Evolutionary conservation across 1,140 invertebrate species (phyloP).

Genomic region (Pentalonia nigronervosa): DNA sequence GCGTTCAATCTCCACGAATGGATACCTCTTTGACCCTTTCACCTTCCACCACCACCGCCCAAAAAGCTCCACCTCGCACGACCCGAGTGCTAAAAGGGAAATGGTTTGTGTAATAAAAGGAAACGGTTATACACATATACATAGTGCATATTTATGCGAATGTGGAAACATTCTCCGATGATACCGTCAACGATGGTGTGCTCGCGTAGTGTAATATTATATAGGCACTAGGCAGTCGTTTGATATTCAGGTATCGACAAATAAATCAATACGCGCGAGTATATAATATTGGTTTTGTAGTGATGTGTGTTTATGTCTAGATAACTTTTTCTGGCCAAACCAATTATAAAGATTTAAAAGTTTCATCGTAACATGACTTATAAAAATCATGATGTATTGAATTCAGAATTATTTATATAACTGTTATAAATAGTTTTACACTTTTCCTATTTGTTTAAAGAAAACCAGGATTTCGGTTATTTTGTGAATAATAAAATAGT

Average conservation of each 20-base stretch:
- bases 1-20: neutral
- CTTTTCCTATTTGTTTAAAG: neutral
- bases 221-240: neutral
- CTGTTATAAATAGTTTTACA: neutral
- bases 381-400: neutral
- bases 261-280: neutral
- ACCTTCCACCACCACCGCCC: neutral
- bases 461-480: neutral
- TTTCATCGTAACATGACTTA: neutral
- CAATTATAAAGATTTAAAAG: neutral
- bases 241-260: neutral
- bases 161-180: neutral
- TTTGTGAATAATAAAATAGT: neutral
- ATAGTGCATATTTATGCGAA: neutral
- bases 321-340: neutral
- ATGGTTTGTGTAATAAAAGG: slow-evolving; percentile 21
- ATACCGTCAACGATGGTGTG: neutral
- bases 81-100: neutral
- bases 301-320: neutral
- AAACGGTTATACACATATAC: slow-evolving; percentile 1
- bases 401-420: neutral
- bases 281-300: neutral
- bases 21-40: neutral
- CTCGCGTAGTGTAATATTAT: neutral
- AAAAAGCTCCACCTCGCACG: neutral